phyloP scores from a whole-genome alignment of 2,888 invertebrate species.

The Spodoptera littoralis region DNA sequence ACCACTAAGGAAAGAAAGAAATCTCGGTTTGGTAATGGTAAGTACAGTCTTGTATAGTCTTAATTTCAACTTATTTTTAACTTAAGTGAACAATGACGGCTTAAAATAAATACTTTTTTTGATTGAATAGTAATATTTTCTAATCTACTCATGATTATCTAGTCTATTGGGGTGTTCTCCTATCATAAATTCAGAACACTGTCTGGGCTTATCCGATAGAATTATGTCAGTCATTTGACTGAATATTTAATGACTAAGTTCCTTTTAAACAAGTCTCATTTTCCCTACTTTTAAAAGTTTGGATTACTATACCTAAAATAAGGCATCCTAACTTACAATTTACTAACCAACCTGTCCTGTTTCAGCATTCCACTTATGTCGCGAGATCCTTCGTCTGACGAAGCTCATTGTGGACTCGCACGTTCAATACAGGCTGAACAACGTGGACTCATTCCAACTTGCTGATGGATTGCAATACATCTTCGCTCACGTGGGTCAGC shows the following conservation, averaged over 20 bases:
- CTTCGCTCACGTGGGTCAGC: slow-evolving; percentile 99
- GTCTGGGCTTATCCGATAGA: no score
- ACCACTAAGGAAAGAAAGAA: slow-evolving; percentile 99
- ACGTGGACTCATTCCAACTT: slow-evolving; percentile 99
- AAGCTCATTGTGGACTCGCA: slow-evolving; percentile 99
- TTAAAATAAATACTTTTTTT: no score
- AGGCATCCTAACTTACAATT: background rate
- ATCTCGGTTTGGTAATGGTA: slow-evolving; percentile 98
- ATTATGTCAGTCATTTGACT: no score
- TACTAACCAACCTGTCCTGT: background rate
- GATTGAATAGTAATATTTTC: no score
- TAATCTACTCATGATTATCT: no score
- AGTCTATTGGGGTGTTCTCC: no score
- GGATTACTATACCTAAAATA: no score
- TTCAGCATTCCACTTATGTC: slow-evolving; percentile 98
- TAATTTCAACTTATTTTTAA: no score
- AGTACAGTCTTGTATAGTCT: slow-evolving; percentile 51
- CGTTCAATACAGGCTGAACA: slow-evolving; percentile 99
- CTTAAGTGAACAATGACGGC: no score
- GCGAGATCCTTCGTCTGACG: slow-evolving; percentile 99
- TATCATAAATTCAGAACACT: no score
- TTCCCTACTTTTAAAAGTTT: no score
- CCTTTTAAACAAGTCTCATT: no score
- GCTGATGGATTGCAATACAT: slow-evolving; percentile 99
- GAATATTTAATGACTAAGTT: background rate